Percentiles rank a stretch among this genome's conserved stretches.
These are phyloP conservation scores for Aphidoletes aphidimyza DNA, from an alignment of 2,888 invertebrate species.

Conservation along the genomic window DNA sequence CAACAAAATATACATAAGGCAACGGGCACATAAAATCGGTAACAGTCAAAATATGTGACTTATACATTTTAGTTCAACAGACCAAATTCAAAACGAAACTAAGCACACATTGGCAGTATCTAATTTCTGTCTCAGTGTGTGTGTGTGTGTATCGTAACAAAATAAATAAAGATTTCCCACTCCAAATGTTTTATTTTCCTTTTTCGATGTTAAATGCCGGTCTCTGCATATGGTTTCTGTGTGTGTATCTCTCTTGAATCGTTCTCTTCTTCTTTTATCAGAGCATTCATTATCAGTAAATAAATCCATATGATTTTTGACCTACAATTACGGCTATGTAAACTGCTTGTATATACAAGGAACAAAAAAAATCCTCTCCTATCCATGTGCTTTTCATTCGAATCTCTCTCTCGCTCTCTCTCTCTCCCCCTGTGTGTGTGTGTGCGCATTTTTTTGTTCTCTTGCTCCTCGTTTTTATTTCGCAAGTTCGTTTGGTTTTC, in stretches of 20 bases:
- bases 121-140: too few relatives aligned
- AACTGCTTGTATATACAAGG: background rate
- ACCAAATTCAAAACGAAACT: constrained; percentile 22
- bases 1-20: constrained; percentile 43
- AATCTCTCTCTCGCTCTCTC: too few relatives aligned
- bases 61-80: background rate
- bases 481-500: constrained; percentile 54
- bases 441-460: too few relatives aligned
- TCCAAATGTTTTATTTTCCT: background rate
- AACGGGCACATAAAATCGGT: background rate
- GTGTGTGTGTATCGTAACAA: constrained; percentile 43
- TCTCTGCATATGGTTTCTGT: constrained; percentile 30
- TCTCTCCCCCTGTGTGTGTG: background rate
- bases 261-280: constrained; percentile 13
- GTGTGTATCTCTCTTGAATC: too few relatives aligned
- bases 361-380: constrained; percentile 18
- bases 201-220: background rate
- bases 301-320: constrained; percentile 54
- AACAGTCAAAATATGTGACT: background rate
- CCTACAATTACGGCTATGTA: constrained; percentile 47
- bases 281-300: constrained; percentile 52
- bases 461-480: too few relatives aligned
- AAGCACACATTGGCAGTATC: too few relatives aligned
- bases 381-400: background rate
- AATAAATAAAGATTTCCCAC: constrained; percentile 50